Percentiles rank a stretch among this genome's conserved stretches.
Conservation (phyloP, 1,140 invertebrate genomes). For the Episyrphus balteatus region DNA sequence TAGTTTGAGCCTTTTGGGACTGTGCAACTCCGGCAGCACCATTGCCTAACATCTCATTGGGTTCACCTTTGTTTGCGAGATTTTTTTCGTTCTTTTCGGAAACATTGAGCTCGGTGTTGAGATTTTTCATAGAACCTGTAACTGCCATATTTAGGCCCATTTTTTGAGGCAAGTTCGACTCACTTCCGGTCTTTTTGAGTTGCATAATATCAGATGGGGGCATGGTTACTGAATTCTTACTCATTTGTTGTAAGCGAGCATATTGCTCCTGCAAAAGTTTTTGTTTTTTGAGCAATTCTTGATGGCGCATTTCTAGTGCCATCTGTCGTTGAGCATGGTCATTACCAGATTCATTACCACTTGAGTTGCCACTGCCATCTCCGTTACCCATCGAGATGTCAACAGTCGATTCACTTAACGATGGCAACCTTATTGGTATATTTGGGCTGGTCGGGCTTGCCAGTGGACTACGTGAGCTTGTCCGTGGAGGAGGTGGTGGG, state of each 20-base stretch:
- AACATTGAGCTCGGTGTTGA: constrained; percentile 36
- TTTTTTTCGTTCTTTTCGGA: constrained; percentile 18
- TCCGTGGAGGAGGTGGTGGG: constrained; percentile 75
- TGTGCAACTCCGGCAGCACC: constrained; percentile 8
- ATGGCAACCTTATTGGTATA: constrained; percentile 42
- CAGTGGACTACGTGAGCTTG: constrained; percentile 67
- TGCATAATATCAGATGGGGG: constrained; percentile 49
- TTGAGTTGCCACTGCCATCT: constrained; percentile 26
- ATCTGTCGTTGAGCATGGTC: constrained; percentile 51
- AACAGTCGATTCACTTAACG: constrained; percentile 2
- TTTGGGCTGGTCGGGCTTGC: constrained; percentile 63
- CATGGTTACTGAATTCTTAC: constrained; percentile 56
- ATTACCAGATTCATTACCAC: constrained; percentile 59
- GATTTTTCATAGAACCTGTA: constrained; percentile 52
- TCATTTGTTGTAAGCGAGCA: constrained; percentile 70
- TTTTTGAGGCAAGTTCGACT: constrained; percentile 76
- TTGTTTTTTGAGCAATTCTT: constrained; percentile 75
- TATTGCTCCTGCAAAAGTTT: constrained; percentile 81
- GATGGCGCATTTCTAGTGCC: constrained; percentile 69
- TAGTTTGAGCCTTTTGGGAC: constrained; percentile 12
- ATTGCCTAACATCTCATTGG: constrained; percentile 10
- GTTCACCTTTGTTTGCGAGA: constrained; percentile 8
- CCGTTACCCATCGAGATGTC: not conserved
- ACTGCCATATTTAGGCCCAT: constrained; percentile 59
- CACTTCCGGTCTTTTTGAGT: constrained; percentile 80